Conservation (phyloP, 2,113 vertebrate genomes). For the Callithrix jacchus region DNA sequence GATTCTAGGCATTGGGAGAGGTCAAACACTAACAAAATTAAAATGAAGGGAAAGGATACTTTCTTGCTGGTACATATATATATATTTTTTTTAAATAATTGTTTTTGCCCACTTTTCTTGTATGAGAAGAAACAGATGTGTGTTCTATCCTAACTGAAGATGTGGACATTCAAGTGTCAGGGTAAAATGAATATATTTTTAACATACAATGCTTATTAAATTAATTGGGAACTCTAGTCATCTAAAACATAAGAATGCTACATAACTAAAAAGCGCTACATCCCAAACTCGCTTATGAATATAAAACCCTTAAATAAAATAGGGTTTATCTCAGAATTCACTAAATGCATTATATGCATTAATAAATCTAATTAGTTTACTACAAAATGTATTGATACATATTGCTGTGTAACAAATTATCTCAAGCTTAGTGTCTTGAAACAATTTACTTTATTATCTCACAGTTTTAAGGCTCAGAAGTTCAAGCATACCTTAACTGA, state of each 20-base stretch:
- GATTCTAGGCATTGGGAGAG: background rate
- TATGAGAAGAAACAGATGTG: background rate
- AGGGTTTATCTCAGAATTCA: background rate
- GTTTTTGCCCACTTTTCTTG: background rate
- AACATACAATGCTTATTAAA: background rate
- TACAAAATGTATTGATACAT: background rate
- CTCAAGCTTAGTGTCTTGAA: background rate
- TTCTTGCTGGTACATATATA: background rate
- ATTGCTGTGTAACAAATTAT: background rate
- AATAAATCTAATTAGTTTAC: background rate
- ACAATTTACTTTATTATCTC: background rate
- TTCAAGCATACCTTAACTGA: background rate
- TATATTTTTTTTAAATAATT: background rate
- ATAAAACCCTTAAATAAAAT: background rate
- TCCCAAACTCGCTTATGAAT: background rate
- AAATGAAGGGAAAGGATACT: background rate
- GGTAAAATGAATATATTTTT: background rate
- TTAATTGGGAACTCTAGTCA: background rate
- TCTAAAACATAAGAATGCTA: background rate
- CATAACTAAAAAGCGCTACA: background rate
- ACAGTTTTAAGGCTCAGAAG: background rate
- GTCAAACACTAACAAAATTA: background rate
- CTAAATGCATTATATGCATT: background rate
- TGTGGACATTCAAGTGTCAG: background rate
- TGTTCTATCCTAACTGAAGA: background rate